Conservation (phyloP, 2,888 invertebrate genomes). For the Volucella inanis region DNA sequence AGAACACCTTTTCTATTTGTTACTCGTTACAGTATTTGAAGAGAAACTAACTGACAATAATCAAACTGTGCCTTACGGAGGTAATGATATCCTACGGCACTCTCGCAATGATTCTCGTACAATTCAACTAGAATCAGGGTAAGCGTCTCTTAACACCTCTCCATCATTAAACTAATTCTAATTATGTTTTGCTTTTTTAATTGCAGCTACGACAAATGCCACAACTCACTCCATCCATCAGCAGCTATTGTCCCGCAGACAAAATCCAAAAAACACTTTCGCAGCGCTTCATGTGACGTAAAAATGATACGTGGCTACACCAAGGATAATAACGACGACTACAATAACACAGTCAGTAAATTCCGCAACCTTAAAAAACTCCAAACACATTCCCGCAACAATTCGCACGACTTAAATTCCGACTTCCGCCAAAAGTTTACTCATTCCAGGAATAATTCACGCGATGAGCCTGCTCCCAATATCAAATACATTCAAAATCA, state of each 20-base stretch:
- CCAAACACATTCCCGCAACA: slow-evolving; percentile 83
- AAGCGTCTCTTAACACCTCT: slow-evolving; percentile 72
- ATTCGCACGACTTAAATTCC: slow-evolving; percentile 82
- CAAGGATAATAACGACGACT: slow-evolving; percentile 80
- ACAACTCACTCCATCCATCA: slow-evolving; percentile 77
- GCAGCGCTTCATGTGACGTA: slow-evolving; percentile 83
- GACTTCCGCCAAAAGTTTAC: slow-evolving; percentile 79
- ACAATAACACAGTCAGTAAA: slow-evolving; percentile 76
- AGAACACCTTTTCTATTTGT: too few relatives aligned
- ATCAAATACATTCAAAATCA: slow-evolving; percentile 83
- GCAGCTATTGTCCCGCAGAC: slow-evolving; percentile 79
- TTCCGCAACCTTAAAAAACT: slow-evolving; percentile 81
- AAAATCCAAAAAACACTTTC: slow-evolving; percentile 82
- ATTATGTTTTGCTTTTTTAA: neutral
- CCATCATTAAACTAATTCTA: rapidly evolving
- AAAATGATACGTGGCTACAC: slow-evolving; percentile 83
- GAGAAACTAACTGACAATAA: slow-evolving; percentile 86
- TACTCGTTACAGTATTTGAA: slow-evolving; percentile 87
- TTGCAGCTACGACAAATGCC: slow-evolving; percentile 81
- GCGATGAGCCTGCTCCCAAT: slow-evolving; percentile 80
- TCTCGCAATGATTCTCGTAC: slow-evolving; percentile 86
- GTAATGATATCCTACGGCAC: slow-evolving; percentile 82
- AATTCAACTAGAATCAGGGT: slow-evolving; percentile 86
- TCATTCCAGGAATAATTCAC: slow-evolving; percentile 81
- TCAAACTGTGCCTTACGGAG: slow-evolving; percentile 77